These are phyloP conservation scores for Pseudorasbora parva DNA, from an alignment of 2,113 vertebrate genomes.

Conservation along the genomic window DNA sequence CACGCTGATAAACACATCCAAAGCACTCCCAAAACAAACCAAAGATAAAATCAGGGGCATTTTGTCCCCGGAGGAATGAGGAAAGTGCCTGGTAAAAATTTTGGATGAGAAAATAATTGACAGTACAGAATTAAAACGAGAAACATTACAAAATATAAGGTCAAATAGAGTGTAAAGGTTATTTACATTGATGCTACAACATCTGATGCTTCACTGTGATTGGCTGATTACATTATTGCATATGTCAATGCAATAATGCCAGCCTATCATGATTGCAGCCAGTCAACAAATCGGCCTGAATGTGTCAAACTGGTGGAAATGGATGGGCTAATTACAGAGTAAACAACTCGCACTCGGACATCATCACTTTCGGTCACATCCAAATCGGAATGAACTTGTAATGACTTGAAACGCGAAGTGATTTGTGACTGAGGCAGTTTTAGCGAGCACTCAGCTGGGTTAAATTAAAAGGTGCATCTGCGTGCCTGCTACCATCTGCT, in stretches of 20 bases:
- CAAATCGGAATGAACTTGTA: constrained; percentile 7
- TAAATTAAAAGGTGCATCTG: constrained; percentile 31
- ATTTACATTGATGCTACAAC: background rate
- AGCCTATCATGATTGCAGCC: background rate
- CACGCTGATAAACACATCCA: constrained; percentile 20
- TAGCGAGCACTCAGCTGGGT: constrained; percentile 14
- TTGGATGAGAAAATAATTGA: background rate
- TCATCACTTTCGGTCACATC: constrained; percentile 11
- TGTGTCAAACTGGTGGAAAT: constrained; percentile 11
- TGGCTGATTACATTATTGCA: background rate
- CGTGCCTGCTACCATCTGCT: background rate
- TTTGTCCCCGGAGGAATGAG: background rate
- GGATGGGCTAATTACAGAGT: constrained; percentile 16
- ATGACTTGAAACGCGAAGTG: constrained; percentile 1
- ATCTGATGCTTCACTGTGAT: background rate
- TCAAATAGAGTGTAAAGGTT: background rate
- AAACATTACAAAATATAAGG: background rate
- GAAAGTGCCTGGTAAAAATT: background rate
- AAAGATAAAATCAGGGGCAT: constrained; percentile 16
- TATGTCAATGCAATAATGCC: background rate
- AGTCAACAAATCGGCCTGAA: background rate
- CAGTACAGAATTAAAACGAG: background rate
- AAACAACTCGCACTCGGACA: constrained; percentile 5
- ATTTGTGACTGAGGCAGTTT: constrained; percentile 16
- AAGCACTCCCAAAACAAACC: constrained; percentile 2